Evolutionary conservation across 2,797 vertebrate genomes (phyloP).

Genomic region (Pseudomugil tenellus): DNA sequence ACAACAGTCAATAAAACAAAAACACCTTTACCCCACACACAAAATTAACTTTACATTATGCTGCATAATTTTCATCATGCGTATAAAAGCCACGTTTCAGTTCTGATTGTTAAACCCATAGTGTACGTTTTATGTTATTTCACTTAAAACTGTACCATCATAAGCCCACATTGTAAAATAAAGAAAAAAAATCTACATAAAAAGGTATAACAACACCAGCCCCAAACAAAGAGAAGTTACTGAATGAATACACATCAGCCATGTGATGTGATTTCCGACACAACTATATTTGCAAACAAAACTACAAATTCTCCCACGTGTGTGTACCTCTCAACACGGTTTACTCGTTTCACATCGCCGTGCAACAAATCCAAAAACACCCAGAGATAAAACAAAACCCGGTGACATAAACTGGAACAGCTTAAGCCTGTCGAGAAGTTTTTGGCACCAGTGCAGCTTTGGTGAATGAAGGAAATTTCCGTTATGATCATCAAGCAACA

Average conservation of each 20-base stretch:
- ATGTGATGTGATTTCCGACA: background rate
- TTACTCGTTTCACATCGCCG: background rate
- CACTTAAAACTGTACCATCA: constrained; percentile 47
- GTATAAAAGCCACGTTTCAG: background rate
- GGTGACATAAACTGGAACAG: constrained; percentile 9
- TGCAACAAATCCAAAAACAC: constrained; percentile 18
- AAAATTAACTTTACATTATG: constrained; percentile 20
- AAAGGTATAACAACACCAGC: background rate
- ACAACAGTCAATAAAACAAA: background rate
- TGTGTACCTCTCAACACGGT: background rate
- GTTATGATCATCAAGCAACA: constrained; percentile 3
- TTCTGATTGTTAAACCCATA: constrained; percentile 3
- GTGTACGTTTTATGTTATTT: background rate
- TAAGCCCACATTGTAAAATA: constrained; percentile 4
- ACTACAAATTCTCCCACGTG: background rate
- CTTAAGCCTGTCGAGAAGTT: constrained; percentile 4
- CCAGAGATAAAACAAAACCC: constrained; percentile 19
- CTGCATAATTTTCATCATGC: constrained; percentile 3
- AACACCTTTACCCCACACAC: constrained; percentile 3
- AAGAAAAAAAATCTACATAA: background rate
- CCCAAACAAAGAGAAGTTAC: background rate
- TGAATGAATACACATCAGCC: constrained; percentile 1
- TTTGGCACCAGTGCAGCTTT: constrained; percentile 69
- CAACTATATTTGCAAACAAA: constrained; percentile 12
- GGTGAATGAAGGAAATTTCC: constrained; percentile 24